phyloP scores from a whole-genome alignment of 2,888 invertebrate genomes.

The Mythimna albipuncta region DNA sequence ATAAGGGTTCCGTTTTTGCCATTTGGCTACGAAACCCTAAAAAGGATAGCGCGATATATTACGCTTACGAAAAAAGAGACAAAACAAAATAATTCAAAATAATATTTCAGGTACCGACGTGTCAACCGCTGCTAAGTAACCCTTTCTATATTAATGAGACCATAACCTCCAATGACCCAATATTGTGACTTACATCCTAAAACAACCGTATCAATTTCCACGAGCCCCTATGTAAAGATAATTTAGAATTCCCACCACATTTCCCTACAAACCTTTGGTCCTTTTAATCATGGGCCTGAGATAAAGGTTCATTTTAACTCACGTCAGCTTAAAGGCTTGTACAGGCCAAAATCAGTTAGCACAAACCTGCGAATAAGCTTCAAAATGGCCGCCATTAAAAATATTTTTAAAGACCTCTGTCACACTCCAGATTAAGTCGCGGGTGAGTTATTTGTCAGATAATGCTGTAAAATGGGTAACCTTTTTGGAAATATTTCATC shows the following conservation, averaged over 20 bases:
- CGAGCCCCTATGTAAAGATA: conserved; percentile 7
- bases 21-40: no score
- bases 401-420: conserved; percentile 71
- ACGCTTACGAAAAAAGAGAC: neutral
- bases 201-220: conserved; percentile 11
- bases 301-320: conserved; percentile 74
- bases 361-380: conserved; percentile 63
- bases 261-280: conserved; percentile 41
- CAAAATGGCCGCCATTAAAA: conserved; percentile 65
- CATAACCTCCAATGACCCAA: conserved; percentile 11
- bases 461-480: conserved; percentile 50
- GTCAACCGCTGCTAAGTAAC: neutral
- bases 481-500: conserved; percentile 60
- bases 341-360: conserved; percentile 70
- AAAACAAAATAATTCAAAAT: neutral
- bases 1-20: no score
- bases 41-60: neutral
- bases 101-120: neutral
- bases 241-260: conserved; percentile 45
- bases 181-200: conserved; percentile 5
- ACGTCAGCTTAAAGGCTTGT: conserved; percentile 72
- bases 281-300: conserved; percentile 69
- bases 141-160: neutral
- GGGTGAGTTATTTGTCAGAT: conserved; percentile 68
- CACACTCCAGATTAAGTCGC: conserved; percentile 67